A percentile compares a stretch with the other conserved stretches of the same genome.
Evolutionary conservation across 2,888 invertebrate genomes (phyloP).

Genomic region (Copidosoma aretas): DNA sequence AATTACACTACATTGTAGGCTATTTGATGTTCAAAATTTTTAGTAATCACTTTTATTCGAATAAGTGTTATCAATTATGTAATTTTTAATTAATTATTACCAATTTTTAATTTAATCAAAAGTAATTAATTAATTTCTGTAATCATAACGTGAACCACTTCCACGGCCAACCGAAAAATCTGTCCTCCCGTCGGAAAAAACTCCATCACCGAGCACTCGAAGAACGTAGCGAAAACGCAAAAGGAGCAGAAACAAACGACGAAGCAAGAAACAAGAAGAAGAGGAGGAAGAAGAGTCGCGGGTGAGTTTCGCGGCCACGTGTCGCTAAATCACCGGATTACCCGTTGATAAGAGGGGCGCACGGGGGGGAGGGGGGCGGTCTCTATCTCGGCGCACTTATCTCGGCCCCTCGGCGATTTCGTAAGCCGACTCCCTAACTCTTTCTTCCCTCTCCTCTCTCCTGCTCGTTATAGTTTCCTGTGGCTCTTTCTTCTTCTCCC

Average conservation of each 20-base stretch:
- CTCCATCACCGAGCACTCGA: neutral
- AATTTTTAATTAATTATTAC: too few species aligned
- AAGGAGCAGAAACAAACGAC: neutral
- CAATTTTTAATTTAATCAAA: too few species aligned
- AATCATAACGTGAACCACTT: too few species aligned
- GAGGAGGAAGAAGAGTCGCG: neutral
- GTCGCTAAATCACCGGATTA: constrained; percentile 42
- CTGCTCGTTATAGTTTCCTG: constrained; percentile 26
- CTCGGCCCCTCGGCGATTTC: constrained; percentile 41
- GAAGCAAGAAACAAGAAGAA: neutral
- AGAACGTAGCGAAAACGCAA: neutral
- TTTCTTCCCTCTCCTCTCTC: neutral
- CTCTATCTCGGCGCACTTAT: constrained; percentile 34
- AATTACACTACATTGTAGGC: too few species aligned
- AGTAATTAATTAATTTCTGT: too few species aligned
- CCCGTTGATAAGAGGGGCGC: constrained; percentile 32
- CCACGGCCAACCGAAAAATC: too few species aligned
- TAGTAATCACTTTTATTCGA: too few species aligned
- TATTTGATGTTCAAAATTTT: too few species aligned
- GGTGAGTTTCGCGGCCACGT: constrained; percentile 3
- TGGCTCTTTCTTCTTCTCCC: neutral
- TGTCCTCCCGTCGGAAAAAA: neutral
- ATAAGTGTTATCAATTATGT: too few species aligned
- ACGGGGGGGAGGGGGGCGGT: neutral
- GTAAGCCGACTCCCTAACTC: constrained; percentile 32